Conservation (phyloP, 2,113 vertebrate species). For the Bos javanicus region DNA sequence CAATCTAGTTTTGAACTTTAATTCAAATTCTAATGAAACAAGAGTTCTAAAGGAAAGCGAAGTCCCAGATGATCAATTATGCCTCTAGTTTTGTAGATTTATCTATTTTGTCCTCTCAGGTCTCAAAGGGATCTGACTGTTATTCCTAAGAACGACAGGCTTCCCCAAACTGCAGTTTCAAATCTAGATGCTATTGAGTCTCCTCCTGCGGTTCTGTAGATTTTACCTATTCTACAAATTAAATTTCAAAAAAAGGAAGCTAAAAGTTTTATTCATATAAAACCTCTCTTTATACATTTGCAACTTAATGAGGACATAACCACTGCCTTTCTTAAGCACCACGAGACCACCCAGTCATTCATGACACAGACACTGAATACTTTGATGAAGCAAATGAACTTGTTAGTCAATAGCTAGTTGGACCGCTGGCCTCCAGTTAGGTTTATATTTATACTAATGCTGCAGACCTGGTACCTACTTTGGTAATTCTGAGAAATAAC, state of each 20-base stretch:
- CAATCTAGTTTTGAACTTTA: background rate
- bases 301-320: background rate
- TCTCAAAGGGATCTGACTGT: background rate
- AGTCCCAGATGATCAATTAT: background rate
- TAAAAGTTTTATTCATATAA: background rate
- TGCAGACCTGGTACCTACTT: background rate
- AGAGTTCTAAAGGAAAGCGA: background rate
- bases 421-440: background rate
- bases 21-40: background rate
- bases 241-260: background rate
- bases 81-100: background rate
- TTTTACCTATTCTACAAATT: background rate
- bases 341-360: background rate
- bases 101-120: background rate
- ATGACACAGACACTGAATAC: background rate
- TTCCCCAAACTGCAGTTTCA: background rate
- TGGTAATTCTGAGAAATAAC: background rate
- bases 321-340: background rate
- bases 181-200: background rate
- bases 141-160: background rate
- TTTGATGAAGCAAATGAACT: background rate
- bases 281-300: background rate
- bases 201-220: background rate
- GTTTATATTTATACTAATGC: background rate
- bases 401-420: no score